Evolutionary conservation across 2,113 vertebrate genomes (phyloP).

Genomic region (Scolopax mira): DNA sequence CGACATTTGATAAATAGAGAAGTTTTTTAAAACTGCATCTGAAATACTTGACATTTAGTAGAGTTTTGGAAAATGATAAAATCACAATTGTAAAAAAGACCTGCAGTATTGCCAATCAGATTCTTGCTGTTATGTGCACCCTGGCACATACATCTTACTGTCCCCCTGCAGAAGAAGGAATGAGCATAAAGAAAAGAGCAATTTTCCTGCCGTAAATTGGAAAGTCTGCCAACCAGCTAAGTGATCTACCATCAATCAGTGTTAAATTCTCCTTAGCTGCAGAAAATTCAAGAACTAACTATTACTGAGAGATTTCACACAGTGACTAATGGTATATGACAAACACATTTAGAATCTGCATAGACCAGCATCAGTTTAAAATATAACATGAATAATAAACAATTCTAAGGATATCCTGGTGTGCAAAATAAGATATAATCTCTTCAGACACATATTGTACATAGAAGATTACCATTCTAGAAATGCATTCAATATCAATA

Average conservation of each 20-base stretch:
- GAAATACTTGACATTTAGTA: slow-evolving; percentile 73
- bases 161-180: slow-evolving; percentile 79
- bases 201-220: slow-evolving; percentile 90
- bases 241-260: slow-evolving; percentile 93
- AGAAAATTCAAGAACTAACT: slow-evolving; percentile 83
- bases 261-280: slow-evolving; percentile 86
- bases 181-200: slow-evolving; percentile 85
- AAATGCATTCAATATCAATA: slow-evolving; percentile 61
- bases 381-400: slow-evolving; percentile 74
- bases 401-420: slow-evolving; percentile 64
- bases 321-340: slow-evolving; percentile 90
- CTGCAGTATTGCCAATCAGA: slow-evolving; percentile 67
- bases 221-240: slow-evolving; percentile 92
- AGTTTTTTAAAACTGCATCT: slow-evolving; percentile 37
- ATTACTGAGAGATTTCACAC: slow-evolving; percentile 85
- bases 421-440: slow-evolving; percentile 74
- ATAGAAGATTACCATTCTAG: slow-evolving; percentile 59
- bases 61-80: slow-evolving; percentile 73
- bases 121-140: slow-evolving; percentile 48
- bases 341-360: slow-evolving; percentile 88
- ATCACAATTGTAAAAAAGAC: slow-evolving; percentile 77
- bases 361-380: slow-evolving; percentile 75
- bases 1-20: slow-evolving; percentile 62
- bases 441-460: slow-evolving; percentile 67
- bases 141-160: slow-evolving; percentile 74